Percentiles rank a stretch among this genome's conserved stretches.
Conservation (phyloP, 1,140 invertebrate genomes). For the Andrena cerasifolii region DNA sequence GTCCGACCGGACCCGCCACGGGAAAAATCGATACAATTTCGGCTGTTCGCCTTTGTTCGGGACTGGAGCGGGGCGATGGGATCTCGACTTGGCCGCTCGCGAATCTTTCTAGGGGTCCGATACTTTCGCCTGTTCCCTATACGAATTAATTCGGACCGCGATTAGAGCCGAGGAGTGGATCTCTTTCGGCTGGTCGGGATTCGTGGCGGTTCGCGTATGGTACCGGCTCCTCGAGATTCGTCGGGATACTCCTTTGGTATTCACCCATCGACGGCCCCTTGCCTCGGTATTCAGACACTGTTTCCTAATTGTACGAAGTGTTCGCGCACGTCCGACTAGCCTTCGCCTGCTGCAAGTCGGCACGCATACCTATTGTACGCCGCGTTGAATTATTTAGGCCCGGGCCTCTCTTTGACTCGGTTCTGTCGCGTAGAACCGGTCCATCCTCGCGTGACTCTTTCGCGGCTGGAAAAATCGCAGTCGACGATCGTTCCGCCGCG, state of each 20-base stretch:
- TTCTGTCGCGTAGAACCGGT: slow-evolving; percentile 23
- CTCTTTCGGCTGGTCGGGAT: background rate
- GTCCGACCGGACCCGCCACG: background rate
- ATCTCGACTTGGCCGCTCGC: too few relatives aligned
- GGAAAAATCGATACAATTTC: slow-evolving; percentile 55
- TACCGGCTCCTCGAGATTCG: slow-evolving; percentile 19
- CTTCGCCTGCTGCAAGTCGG: slow-evolving; percentile 49
- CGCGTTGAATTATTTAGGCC: slow-evolving; percentile 65
- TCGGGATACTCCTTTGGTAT: slow-evolving; percentile 48
- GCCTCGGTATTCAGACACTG: slow-evolving; percentile 65
- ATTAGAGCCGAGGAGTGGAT: background rate
- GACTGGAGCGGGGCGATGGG: background rate
- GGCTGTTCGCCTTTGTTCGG: slow-evolving; percentile 16
- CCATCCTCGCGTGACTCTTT: slow-evolving; percentile 22
- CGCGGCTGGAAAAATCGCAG: slow-evolving; percentile 9
- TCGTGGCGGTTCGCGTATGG: background rate
- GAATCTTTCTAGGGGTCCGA: background rate
- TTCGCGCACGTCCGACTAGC: slow-evolving; percentile 60
- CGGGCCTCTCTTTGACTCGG: slow-evolving; percentile 35
- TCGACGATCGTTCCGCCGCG: background rate
- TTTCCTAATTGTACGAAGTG: slow-evolving; percentile 68
- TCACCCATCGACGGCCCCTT: slow-evolving; percentile 44
- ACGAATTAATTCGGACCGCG: background rate
- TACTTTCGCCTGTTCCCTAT: background rate
- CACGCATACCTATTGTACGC: slow-evolving; percentile 60